A percentile compares a stretch with the other conserved stretches of the same genome.
Conservation (phyloP, 2,797 vertebrate species). For the Eutrigla gurnardus region DNA sequence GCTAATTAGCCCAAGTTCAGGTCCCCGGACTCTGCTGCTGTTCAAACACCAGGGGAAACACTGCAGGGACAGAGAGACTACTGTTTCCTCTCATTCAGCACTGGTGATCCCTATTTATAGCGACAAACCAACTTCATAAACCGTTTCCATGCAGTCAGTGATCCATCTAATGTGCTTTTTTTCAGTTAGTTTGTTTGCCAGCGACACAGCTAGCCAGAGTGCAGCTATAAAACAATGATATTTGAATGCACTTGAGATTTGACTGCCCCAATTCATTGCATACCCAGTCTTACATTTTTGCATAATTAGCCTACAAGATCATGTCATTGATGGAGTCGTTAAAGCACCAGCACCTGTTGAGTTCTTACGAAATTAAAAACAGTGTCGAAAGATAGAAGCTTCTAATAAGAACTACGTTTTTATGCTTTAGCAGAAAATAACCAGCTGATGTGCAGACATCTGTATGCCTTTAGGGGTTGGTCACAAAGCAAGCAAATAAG, state of each 20-base stretch:
- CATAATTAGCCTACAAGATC: not conserved
- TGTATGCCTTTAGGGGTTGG: not conserved
- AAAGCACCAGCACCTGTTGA: slow-evolving; percentile 2
- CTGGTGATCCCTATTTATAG: slow-evolving; percentile 65
- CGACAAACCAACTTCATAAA: slow-evolving; percentile 64
- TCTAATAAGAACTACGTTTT: not conserved
- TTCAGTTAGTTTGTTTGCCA: slow-evolving; percentile 53
- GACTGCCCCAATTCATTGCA: not conserved
- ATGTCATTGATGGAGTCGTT: not conserved
- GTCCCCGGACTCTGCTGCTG: slow-evolving; percentile 58
- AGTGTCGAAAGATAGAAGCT: not conserved
- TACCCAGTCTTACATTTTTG: not conserved
- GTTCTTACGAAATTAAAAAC: not conserved
- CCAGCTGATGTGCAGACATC: slow-evolving; percentile 13
- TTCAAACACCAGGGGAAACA: slow-evolving; percentile 58
- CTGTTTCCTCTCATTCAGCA: slow-evolving; percentile 60
- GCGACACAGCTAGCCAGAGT: slow-evolving; percentile 23
- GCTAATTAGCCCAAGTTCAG: slow-evolving; percentile 69
- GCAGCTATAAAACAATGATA: slow-evolving; percentile 22
- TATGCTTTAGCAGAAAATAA: not conserved
- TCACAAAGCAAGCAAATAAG: slow-evolving; percentile 3
- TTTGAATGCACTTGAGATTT: slow-evolving; percentile 21
- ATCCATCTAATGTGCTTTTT: slow-evolving; percentile 52
- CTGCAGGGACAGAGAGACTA: slow-evolving; percentile 63
- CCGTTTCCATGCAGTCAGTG: slow-evolving; percentile 56